Evolutionary conservation across 2,797 vertebrate genomes (phyloP).

Genomic region (Lutjanus argentimaculatus): DNA sequence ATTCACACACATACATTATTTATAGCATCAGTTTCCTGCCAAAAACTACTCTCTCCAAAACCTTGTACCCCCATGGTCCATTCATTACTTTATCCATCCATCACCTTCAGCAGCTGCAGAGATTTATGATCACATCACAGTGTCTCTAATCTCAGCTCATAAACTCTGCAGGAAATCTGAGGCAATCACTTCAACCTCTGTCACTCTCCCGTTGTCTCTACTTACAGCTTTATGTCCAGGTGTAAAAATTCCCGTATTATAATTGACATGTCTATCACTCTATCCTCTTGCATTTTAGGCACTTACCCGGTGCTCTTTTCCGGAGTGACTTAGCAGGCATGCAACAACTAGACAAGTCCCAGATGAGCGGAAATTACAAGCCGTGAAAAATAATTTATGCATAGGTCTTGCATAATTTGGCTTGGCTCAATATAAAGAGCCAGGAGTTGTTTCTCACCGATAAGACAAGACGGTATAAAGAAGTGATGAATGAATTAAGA

Average conservation of each 20-base stretch:
- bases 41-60: conserved; percentile 26
- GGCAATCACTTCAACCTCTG: conserved; percentile 56
- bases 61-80: background rate
- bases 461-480: too few species aligned
- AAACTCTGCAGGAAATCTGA: conserved; percentile 54
- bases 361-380: conserved; percentile 9
- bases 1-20: conserved; percentile 41
- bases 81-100: conserved; percentile 43
- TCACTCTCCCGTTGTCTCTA: conserved; percentile 50
- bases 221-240: conserved; percentile 58
- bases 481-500: too few species aligned
- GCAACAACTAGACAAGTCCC: background rate
- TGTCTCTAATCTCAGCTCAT: conserved; percentile 64
- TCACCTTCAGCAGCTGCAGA: conserved; percentile 47
- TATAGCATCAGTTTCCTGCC: conserved; percentile 22
- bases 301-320: background rate
- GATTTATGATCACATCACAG: conserved; percentile 58
- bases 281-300: conserved; percentile 21
- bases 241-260: conserved; percentile 43
- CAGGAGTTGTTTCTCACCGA: too few species aligned
- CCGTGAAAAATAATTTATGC: background rate
- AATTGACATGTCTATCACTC: conserved; percentile 32
- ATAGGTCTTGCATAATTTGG: background rate
- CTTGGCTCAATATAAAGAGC: too few species aligned
- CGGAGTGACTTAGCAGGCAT: background rate